Evolutionary conservation across 1,140 invertebrate species (phyloP).

Genomic region (Apis dorsata): DNA sequence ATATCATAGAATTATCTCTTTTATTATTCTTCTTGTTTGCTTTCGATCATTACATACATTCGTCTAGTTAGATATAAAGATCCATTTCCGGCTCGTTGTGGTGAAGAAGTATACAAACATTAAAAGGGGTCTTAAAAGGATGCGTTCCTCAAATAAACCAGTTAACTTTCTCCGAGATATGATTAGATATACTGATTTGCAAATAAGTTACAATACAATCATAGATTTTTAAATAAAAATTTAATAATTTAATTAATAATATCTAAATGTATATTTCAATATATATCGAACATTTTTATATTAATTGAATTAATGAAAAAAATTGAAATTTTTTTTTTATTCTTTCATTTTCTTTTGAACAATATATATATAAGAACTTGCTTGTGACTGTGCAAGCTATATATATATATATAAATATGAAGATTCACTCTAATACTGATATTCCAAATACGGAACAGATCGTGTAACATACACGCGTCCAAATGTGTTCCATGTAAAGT

Average conservation of each 20-base stretch:
- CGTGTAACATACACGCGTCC: conserved; percentile 21
- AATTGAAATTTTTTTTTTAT: neutral
- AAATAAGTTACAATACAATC: conserved; percentile 51
- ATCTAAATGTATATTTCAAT: conserved; percentile 14
- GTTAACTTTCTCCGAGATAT: conserved; percentile 55
- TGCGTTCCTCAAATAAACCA: conserved; percentile 60
- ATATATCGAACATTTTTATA: neutral
- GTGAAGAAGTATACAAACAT: conserved; percentile 50
- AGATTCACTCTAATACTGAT: conserved; percentile 26
- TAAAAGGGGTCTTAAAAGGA: conserved; percentile 47
- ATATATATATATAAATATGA: neutral
- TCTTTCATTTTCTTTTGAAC: neutral
- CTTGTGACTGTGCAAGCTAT: neutral
- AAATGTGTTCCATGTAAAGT: conserved; percentile 44
- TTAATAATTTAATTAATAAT: conserved; percentile 28
- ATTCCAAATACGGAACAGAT: conserved; percentile 44
- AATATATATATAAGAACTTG: neutral
- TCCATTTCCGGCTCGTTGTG: conserved; percentile 55
- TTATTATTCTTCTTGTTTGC: conserved; percentile 40
- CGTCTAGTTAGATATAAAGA: conserved; percentile 44
- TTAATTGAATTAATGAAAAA: neutral
- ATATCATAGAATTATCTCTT: neutral
- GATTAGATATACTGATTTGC: conserved; percentile 21
- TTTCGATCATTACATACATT: conserved; percentile 27
- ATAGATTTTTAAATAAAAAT: conserved; percentile 45